phyloP scores from a whole-genome alignment of 2,797 vertebrate species.

The Pristis pectinata region DNA sequence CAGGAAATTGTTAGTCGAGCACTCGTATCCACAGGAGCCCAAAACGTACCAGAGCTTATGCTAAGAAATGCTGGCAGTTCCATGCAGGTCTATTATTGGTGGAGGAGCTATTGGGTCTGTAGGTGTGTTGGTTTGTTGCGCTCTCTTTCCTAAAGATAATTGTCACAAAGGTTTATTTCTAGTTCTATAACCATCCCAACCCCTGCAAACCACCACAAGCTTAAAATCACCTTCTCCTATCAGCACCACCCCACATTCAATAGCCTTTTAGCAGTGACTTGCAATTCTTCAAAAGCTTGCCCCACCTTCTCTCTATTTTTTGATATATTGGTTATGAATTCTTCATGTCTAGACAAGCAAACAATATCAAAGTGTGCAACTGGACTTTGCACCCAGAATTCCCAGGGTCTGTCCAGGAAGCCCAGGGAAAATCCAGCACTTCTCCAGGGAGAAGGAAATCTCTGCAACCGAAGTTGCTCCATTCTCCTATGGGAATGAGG shows the following conservation, averaged over 20 bases:
- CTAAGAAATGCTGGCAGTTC: no score
- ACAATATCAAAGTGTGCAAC: neutral
- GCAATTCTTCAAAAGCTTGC: neutral
- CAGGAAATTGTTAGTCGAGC: no score
- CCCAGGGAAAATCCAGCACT: neutral
- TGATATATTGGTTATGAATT: neutral
- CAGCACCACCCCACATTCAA: no score
- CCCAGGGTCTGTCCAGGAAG: neutral
- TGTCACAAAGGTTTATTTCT: neutral
- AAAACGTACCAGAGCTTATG: no score
- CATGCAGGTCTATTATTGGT: no score
- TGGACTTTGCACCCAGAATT: neutral
- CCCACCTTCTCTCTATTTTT: neutral
- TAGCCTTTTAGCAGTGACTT: neutral
- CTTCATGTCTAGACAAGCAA: neutral
- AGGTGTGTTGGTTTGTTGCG: neutral
- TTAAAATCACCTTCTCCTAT: no score
- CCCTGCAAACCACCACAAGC: no score
- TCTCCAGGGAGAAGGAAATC: neutral
- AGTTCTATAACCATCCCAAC: neutral
- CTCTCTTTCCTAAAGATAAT: neutral
- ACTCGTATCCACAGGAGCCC: no score
- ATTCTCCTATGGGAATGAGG: neutral
- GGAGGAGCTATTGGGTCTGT: neutral
- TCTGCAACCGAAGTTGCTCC: neutral